Conservation (phyloP, 2,113 vertebrate species). For the Labrus mixtus region DNA sequence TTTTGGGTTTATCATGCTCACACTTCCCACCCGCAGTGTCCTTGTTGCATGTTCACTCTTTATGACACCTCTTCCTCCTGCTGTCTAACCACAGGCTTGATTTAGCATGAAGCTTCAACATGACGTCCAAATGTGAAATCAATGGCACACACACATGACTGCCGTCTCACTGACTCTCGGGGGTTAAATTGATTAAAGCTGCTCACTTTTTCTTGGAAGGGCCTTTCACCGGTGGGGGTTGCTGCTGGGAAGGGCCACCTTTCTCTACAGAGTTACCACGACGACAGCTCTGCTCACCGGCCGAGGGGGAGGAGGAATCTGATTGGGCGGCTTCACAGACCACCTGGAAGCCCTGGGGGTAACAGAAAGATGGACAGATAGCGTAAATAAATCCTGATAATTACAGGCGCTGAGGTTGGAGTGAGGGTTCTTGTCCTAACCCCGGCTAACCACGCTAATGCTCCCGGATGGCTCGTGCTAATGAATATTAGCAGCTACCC, state of each 20-base stretch:
- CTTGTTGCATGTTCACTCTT: no score
- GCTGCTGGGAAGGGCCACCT: slow-evolving; percentile 91
- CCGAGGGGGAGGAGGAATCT: slow-evolving; percentile 86
- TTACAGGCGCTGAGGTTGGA: slow-evolving; percentile 38
- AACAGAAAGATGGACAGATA: slow-evolving; percentile 46
- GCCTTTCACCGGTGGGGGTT: slow-evolving; percentile 86
- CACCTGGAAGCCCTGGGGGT: slow-evolving; percentile 90
- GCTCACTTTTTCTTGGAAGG: slow-evolving; percentile 92
- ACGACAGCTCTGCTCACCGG: slow-evolving; percentile 90
- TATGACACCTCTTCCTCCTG: neutral
- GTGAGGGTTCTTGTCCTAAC: slow-evolving; percentile 27
- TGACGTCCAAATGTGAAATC: neutral
- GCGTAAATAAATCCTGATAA: slow-evolving; percentile 21
- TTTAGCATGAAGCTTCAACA: neutral
- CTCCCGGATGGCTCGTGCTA: slow-evolving; percentile 49
- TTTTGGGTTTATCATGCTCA: no score
- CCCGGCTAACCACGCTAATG: slow-evolving; percentile 50
- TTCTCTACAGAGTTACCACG: slow-evolving; percentile 95
- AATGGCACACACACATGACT: neutral
- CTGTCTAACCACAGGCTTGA: neutral
- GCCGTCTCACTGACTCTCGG: neutral
- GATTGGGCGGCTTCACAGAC: slow-evolving; percentile 90
- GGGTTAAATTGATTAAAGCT: neutral
- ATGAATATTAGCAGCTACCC: slow-evolving; percentile 62
- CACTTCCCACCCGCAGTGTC: no score